Base-by-base conservation (phyloP, 2,888 invertebrate species). In the Byasa hedistus region DNA sequence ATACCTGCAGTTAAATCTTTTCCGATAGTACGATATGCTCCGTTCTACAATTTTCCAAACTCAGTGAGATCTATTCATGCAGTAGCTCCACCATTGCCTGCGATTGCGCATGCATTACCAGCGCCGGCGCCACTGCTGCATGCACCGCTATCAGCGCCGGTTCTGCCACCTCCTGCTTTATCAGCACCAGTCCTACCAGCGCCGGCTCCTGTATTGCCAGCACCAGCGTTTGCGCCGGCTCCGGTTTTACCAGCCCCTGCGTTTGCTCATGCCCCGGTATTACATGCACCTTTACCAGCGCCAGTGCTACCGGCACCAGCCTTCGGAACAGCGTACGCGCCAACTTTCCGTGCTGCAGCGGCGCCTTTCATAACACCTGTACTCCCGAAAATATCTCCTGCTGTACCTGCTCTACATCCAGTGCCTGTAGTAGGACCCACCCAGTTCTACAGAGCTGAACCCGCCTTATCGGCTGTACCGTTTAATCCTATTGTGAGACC, bases 31-130 rank as follows among this genome's bases (percentile, higher is more conserved):
- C 82, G 91, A 70, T 90, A 91, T 73, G 89, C 91, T 57, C 91
- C 91, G 10, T 91, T 86, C 78, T 91, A 89, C 78, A 91, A 84
- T 72, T 91, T 91, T 52, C 91, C 91, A 19, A 82, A 81, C 65
- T 82, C 80, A 62, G 85, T 84, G 57, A 80, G 89, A 70, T 88
- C 91, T 15, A 86, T 89, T 72, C 91, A 86, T 70, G 87, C 91
- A 56, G 81, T 89, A 48, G 89, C 89, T 19, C 84, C 86, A 10
- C 73, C 79, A n/a, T 68, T 80, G 36, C 76, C 81, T 17, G 76
- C 77, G 0, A 62, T 72, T 19, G 74, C 76, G 27, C 78, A 77
- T 21, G 70, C 72, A 7, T 54, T 72, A 51, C 71, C 72, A 44
- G 73, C 75, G 8, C 76, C 81, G 52, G 79, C 80, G 3, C 77